Percentiles rank a stretch among this genome's conserved stretches.
phyloP scores from a whole-genome alignment of 2,888 invertebrate genomes.

The Parelbella ahira region DNA sequence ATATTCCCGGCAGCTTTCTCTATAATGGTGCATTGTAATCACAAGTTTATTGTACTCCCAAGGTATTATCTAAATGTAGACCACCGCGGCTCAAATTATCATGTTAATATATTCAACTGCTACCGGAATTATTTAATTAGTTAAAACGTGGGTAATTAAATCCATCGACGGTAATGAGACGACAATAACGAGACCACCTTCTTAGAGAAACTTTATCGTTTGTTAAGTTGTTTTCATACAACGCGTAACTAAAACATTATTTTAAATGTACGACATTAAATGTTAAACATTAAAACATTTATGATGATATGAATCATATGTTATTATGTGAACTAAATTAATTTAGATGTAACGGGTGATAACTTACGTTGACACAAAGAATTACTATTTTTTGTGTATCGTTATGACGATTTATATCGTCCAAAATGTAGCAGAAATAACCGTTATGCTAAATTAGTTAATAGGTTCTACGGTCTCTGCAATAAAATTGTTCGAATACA shows the following conservation, averaged over 20 bases:
- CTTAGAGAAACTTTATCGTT: neutral
- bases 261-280: no score
- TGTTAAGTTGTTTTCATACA: neutral
- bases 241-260: no score
- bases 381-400: no score
- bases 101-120: conserved; percentile 16
- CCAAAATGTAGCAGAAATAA: no score
- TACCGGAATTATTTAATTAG: conserved; percentile 11
- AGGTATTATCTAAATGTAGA: conserved; percentile 10
- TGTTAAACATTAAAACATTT: no score
- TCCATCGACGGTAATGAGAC: neutral
- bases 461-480: no score
- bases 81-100: conserved; percentile 3
- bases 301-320: no score
- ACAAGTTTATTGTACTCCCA: conserved; percentile 15
- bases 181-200: neutral
- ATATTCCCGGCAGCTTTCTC: conserved; percentile 7
- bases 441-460: neutral
- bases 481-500: no score
- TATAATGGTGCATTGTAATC: conserved; percentile 18
- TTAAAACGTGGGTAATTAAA: conserved; percentile 17
- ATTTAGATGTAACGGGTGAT: no score
- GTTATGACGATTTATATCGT: no score
- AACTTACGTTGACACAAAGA: no score
- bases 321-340: no score